Percentiles rank a stretch among this genome's conserved stretches.
phyloP scores from a whole-genome alignment of 2,797 vertebrate species.

The Diplodus puntazzo region DNA sequence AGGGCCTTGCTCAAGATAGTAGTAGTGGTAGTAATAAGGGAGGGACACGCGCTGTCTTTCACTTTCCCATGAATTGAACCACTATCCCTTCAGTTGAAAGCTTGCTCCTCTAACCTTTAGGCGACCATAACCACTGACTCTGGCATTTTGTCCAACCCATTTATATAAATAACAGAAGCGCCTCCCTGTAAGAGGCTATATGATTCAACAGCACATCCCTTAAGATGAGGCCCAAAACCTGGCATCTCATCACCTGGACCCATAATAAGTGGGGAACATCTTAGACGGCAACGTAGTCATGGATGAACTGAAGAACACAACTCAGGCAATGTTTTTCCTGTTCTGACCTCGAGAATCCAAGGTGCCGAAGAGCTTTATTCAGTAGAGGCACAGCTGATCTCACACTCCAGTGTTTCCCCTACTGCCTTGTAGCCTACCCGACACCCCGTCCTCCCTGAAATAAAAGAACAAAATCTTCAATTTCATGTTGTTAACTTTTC shows the following conservation, averaged over 20 bases:
- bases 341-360: not conserved
- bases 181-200: not conserved
- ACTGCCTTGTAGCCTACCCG: too few relatives aligned
- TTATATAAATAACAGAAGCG: not conserved
- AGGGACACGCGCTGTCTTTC: too few relatives aligned
- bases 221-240: too few relatives aligned
- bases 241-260: not conserved
- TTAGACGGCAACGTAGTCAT: not conserved
- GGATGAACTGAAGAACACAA: not conserved
- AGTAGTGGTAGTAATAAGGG: too few relatives aligned
- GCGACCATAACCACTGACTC: too few relatives aligned
- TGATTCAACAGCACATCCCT: not conserved
- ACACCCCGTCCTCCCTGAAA: too few relatives aligned
- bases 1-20: too few relatives aligned
- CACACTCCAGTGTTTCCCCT: too few relatives aligned
- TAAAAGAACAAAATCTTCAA: not conserved
- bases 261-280: not conserved
- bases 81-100: too few relatives aligned
- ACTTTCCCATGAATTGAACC: too few relatives aligned
- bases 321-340: not conserved
- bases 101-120: too few relatives aligned
- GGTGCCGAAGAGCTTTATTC: not conserved
- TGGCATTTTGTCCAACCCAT: not conserved
- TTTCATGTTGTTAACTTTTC: too few relatives aligned
- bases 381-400: not conserved